phyloP scores from a whole-genome alignment of 1,140 invertebrate species.

The Drosophila malerkotliana region DNA sequence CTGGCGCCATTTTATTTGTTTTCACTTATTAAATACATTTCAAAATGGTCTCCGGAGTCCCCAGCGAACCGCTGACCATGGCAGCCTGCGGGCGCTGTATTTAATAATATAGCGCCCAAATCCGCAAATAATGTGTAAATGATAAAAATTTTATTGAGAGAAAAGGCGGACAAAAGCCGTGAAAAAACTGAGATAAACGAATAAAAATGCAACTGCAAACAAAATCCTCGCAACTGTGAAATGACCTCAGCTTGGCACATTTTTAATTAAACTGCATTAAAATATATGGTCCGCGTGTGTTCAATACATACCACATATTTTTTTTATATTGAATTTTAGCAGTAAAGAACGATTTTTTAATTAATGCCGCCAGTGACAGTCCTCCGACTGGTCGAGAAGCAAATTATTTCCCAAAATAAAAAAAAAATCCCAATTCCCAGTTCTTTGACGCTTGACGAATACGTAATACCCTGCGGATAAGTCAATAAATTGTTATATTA shows the following conservation, averaged over 20 bases:
- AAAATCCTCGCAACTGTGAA: slow-evolving; percentile 45
- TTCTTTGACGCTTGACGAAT: background rate
- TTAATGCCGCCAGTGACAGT: slow-evolving; percentile 51
- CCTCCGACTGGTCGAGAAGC: background rate
- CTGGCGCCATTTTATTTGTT: slow-evolving; percentile 33
- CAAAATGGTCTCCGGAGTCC: slow-evolving; percentile 45
- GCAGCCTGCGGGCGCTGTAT: slow-evolving; percentile 43
- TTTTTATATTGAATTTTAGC: slow-evolving; percentile 45
- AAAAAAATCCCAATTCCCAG: too few relatives aligned
- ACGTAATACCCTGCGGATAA: background rate
- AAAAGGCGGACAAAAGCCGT: background rate
- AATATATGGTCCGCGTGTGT: slow-evolving; percentile 44
- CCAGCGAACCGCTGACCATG: slow-evolving; percentile 26
- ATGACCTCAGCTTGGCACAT: slow-evolving; percentile 54
- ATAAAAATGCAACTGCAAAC: slow-evolving; percentile 29
- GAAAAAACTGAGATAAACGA: slow-evolving; percentile 16
- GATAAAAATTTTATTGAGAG: slow-evolving; percentile 33
- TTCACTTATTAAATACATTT: slow-evolving; percentile 49
- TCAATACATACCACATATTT: slow-evolving; percentile 31
- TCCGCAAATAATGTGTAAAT: slow-evolving; percentile 69
- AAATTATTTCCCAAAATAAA: slow-evolving; percentile 11
- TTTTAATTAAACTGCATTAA: slow-evolving; percentile 75
- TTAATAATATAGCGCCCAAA: slow-evolving; percentile 69
- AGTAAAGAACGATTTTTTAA: slow-evolving; percentile 50
- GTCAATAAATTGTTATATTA: background rate